Conservation (phyloP, 2,797 vertebrate genomes). For the Chaetodon trifasciatus region DNA sequence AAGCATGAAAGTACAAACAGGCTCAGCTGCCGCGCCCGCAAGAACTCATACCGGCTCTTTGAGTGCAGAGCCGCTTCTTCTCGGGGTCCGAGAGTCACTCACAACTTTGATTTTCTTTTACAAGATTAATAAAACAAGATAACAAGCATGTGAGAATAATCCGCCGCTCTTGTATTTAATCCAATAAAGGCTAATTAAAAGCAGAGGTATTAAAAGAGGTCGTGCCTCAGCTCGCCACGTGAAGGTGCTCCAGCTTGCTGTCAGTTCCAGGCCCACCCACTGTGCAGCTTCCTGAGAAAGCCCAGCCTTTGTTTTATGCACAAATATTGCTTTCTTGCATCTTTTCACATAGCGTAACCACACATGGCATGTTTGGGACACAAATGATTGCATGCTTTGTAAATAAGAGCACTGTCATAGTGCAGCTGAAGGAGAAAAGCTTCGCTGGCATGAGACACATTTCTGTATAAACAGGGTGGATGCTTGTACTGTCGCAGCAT, state of each 20-base stretch:
- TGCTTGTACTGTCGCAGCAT: slow-evolving; percentile 11
- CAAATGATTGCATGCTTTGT: slow-evolving; percentile 5
- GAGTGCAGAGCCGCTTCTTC: slow-evolving; percentile 35
- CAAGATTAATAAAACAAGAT: slow-evolving; percentile 78
- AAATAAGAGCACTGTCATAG: slow-evolving; percentile 30
- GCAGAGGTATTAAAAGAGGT: slow-evolving; percentile 66
- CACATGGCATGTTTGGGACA: slow-evolving; percentile 40
- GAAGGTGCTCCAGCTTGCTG: slow-evolving; percentile 67
- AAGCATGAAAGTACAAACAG: slow-evolving; percentile 76
- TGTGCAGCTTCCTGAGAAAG: slow-evolving; percentile 62
- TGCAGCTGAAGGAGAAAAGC: slow-evolving; percentile 31
- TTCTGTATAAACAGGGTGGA: slow-evolving; percentile 49
- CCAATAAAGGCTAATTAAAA: slow-evolving; percentile 76
- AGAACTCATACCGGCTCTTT: slow-evolving; percentile 25
- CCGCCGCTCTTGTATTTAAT: slow-evolving; percentile 62
- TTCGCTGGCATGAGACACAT: slow-evolving; percentile 26
- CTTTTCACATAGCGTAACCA: slow-evolving; percentile 45
- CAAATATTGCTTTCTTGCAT: slow-evolving; percentile 49
- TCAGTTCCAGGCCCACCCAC: slow-evolving; percentile 77
- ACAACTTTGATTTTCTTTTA: slow-evolving; percentile 63
- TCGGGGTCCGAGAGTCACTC: slow-evolving; percentile 46
- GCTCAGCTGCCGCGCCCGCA: slow-evolving; percentile 60
- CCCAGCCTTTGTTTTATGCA: slow-evolving; percentile 49
- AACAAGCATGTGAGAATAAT: slow-evolving; percentile 79
- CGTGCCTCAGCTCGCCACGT: slow-evolving; percentile 57